A percentile compares a stretch with the other conserved stretches of the same genome.
Conservation (phyloP, 2,797 vertebrate species). For the Gallinago stenura region DNA sequence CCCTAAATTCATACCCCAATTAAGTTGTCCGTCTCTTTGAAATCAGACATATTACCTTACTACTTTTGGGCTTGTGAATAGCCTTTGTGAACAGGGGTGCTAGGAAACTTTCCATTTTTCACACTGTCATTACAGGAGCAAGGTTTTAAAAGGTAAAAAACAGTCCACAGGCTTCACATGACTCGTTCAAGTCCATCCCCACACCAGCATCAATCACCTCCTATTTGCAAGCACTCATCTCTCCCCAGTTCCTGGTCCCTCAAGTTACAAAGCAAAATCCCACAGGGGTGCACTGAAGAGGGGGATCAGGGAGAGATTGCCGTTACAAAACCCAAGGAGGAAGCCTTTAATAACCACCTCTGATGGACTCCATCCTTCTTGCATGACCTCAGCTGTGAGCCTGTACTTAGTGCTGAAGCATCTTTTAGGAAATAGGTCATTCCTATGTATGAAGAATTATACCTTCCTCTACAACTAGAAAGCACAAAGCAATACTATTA, state of each 20-base stretch:
- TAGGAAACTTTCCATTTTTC: slow-evolving; percentile 22
- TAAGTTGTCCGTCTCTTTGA: slow-evolving; percentile 59
- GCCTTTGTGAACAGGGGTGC: not conserved
- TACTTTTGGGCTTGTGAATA: not conserved
- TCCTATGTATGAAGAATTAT: too few species aligned
- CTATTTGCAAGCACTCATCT: not conserved
- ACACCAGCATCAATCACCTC: not conserved
- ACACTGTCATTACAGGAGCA: not conserved
- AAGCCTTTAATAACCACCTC: not conserved
- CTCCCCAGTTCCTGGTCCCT: not conserved
- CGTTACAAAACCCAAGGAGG: not conserved
- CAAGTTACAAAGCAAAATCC: not conserved
- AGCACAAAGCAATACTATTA: not conserved
- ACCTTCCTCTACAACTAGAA: not conserved
- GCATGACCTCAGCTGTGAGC: not conserved
- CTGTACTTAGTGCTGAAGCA: not conserved
- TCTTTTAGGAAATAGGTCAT: not conserved
- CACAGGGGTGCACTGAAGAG: not conserved
- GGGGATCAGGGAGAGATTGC: not conserved
- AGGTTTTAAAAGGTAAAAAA: slow-evolving; percentile 10
- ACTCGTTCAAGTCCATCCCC: not conserved
- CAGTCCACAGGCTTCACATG: not conserved
- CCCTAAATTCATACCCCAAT: slow-evolving; percentile 54
- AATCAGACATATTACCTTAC: slow-evolving; percentile 49
- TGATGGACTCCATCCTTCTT: not conserved